Evolutionary conservation across 92 coral and sea anemone genomes (phyloP).

Genomic region (Scolanthus callimorphus): DNA sequence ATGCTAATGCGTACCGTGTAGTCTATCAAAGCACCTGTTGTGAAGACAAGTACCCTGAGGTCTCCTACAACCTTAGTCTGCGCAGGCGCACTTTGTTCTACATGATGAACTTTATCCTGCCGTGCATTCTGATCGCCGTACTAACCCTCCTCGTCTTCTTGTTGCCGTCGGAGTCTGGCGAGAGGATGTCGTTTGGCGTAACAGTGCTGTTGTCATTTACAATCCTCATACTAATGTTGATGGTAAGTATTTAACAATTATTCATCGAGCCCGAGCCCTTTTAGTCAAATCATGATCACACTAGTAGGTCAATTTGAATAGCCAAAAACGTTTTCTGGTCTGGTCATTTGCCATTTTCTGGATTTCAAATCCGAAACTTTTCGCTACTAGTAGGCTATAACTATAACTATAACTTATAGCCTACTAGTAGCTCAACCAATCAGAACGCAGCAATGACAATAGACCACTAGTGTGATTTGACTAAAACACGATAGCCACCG

Average conservation of each 20-base stretch:
- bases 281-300: too few species aligned
- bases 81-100: slow-evolving; percentile 90
- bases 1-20: slow-evolving; percentile 46
- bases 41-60: slow-evolving; percentile 72
- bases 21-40: slow-evolving; percentile 54
- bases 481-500: too few species aligned
- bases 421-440: too few species aligned
- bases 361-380: too few species aligned
- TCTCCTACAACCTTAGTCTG: slow-evolving; percentile 56
- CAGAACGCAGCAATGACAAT: too few species aligned
- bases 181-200: slow-evolving; percentile 96
- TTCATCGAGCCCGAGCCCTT: too few species aligned
- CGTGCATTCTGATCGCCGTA: slow-evolving; percentile 91
- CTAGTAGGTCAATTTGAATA: too few species aligned
- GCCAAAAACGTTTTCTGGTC: too few species aligned
- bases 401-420: too few species aligned
- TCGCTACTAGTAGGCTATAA: too few species aligned
- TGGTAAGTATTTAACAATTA: slow-evolving; percentile 72
- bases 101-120: slow-evolving; percentile 94
- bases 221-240: slow-evolving; percentile 81
- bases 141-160: slow-evolving; percentile 89
- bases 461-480: too few species aligned
- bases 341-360: too few species aligned
- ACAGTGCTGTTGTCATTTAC: slow-evolving; percentile 92
- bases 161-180: slow-evolving; percentile 96